Percentiles rank a stretch among this genome's conserved stretches.
Conservation (phyloP, 2,888 invertebrate species). For the Fissipunctia ypsillon region DNA sequence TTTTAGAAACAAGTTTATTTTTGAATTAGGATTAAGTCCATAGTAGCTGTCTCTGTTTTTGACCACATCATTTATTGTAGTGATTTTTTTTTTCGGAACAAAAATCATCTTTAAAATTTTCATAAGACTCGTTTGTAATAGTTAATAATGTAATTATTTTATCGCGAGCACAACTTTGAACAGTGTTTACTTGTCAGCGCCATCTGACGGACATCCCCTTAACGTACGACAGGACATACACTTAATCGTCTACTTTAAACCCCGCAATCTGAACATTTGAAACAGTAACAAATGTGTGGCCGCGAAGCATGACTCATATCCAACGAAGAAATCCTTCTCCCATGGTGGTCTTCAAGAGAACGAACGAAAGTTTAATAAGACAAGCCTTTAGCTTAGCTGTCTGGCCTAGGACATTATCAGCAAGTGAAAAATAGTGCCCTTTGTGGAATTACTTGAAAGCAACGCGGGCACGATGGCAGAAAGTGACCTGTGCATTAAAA, state of each 20-base stretch:
- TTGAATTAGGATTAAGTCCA: too few species aligned
- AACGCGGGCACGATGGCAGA: conserved; percentile 64
- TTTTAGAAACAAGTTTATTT: too few species aligned
- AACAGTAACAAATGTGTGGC: conserved; percentile 85
- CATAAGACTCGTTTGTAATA: too few species aligned
- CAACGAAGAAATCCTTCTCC: conserved; percentile 80
- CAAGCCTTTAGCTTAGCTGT: conserved; percentile 86
- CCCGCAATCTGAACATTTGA: conserved; percentile 72
- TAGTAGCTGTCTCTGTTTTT: too few species aligned
- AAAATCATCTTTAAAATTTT: too few species aligned
- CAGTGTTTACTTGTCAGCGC: too few species aligned
- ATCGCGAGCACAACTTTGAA: too few species aligned
- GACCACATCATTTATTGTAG: too few species aligned
- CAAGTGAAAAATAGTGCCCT: conserved; percentile 86
- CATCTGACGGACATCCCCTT: too few species aligned
- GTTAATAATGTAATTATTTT: too few species aligned
- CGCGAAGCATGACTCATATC: conserved; percentile 81
- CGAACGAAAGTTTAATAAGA: conserved; percentile 85
- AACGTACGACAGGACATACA: too few species aligned
- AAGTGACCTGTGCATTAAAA: conserved; percentile 62
- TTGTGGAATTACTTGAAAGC: conserved; percentile 78
- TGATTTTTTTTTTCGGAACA: too few species aligned
- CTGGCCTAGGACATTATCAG: conserved; percentile 83
- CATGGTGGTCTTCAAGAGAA: conserved; percentile 83
- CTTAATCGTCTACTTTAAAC: conserved; percentile 32